These are phyloP conservation scores for Dastarcus helophoroides DNA, from an alignment of 2,888 invertebrate species.

Conservation along the genomic window DNA sequence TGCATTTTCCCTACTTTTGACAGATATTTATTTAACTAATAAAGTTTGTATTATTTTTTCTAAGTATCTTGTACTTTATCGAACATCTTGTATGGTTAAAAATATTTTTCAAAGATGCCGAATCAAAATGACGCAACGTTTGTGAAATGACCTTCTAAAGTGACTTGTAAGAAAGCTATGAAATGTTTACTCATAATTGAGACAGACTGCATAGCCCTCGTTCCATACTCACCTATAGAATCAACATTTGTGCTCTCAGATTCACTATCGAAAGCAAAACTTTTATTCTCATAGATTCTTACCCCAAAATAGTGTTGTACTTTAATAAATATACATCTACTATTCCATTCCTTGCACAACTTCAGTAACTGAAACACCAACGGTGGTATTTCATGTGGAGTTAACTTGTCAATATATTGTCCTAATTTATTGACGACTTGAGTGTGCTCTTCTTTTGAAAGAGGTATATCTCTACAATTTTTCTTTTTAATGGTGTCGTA, in stretches of 20 bases:
- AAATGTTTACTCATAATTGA: background rate
- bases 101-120: too few relatives aligned
- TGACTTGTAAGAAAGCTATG: background rate
- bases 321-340: conserved; percentile 27
- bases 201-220: background rate
- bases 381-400: conserved; percentile 52
- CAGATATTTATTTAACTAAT: too few relatives aligned
- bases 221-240: conserved; percentile 24
- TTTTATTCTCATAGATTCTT: conserved; percentile 25
- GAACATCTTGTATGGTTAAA: background rate
- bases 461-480: conserved; percentile 44
- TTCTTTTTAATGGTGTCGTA: background rate
- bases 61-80: conserved; percentile 1
- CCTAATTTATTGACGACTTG: conserved; percentile 52
- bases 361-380: conserved; percentile 55
- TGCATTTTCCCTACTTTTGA: too few relatives aligned
- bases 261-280: conserved; percentile 15
- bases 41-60: too few relatives aligned
- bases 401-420: conserved; percentile 44
- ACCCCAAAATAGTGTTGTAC: conserved; percentile 32
- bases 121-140: background rate
- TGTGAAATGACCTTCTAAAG: background rate
- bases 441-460: conserved; percentile 47
- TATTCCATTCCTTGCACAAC: conserved; percentile 39
- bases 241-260: conserved; percentile 27